phyloP scores from a whole-genome alignment of 2,797 vertebrate species.

The Argentina silus region DNA sequence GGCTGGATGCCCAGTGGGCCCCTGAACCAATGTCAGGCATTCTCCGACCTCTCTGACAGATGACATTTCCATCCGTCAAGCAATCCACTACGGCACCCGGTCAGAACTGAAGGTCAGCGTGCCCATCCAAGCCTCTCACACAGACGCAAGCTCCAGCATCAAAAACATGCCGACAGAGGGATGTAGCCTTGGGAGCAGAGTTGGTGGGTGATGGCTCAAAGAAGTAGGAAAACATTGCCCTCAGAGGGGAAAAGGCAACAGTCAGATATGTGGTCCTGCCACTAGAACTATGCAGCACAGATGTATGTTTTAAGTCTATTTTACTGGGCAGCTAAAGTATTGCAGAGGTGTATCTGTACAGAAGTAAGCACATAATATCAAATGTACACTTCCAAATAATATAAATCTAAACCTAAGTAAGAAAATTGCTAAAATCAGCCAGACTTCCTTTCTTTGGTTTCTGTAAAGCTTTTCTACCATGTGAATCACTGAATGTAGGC shows the following conservation, averaged over 20 bases:
- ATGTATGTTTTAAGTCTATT: too few species aligned
- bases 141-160: background rate
- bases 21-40: background rate
- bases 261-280: background rate
- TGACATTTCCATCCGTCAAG: conserved; percentile 28
- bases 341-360: too few species aligned
- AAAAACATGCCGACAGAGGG: background rate
- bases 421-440: too few species aligned
- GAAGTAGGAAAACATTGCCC: background rate
- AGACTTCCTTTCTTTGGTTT: too few species aligned
- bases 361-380: too few species aligned
- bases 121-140: conserved; percentile 12
- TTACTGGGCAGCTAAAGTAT: too few species aligned
- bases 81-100: conserved; percentile 10
- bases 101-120: conserved; percentile 26
- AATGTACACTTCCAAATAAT: too few species aligned
- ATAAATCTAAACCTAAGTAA: too few species aligned
- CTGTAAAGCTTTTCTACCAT: too few species aligned
- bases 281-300: too few species aligned
- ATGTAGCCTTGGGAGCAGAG: background rate
- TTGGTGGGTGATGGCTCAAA: background rate
- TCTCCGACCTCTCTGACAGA: conserved; percentile 16
- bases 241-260: background rate
- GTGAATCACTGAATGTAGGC: too few species aligned
- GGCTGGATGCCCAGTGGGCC: background rate